Evolutionary conservation across 1,140 invertebrate genomes (phyloP).

Genomic region (Drosophila willistoni): DNA sequence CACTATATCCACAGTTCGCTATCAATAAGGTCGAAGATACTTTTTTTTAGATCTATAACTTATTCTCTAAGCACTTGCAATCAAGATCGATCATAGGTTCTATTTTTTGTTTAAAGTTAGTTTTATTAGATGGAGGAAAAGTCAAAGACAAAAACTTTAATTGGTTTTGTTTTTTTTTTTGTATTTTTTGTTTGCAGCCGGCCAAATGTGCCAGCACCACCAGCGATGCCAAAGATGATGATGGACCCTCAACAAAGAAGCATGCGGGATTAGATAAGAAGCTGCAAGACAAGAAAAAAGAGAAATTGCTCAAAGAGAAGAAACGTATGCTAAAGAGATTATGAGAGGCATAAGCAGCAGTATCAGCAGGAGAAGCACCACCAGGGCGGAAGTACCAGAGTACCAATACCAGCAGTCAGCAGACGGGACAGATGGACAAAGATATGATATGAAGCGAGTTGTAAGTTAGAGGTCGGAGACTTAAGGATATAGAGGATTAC

Average conservation of each 20-base stretch:
- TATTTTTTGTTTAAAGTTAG: no score
- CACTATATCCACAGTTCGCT: no score
- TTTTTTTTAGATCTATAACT: no score
- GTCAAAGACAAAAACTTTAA: no score
- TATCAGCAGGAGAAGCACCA: constrained; percentile 6
- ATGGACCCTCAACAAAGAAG: constrained; percentile 92
- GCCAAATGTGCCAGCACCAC: constrained; percentile 67
- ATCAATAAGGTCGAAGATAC: no score
- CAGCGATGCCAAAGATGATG: constrained; percentile 83
- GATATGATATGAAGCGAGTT: neutral
- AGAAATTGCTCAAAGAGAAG: constrained; percentile 91
- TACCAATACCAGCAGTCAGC: constrained; percentile 13
- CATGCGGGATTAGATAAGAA: constrained; percentile 90
- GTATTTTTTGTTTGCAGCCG: constrained; percentile 45
- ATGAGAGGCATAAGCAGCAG: constrained; percentile 86
- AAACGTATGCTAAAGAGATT: constrained; percentile 94
- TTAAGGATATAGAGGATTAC: constrained; percentile 9
- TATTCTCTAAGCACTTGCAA: no score
- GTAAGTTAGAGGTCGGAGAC: constrained; percentile 22
- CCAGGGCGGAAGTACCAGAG: constrained; percentile 3
- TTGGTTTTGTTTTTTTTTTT: neutral
- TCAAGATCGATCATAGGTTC: no score
- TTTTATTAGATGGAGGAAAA: no score
- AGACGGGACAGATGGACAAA: constrained; percentile 7
- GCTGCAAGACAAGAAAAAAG: constrained; percentile 89